Evolutionary conservation across 2,113 vertebrate genomes (phyloP), one percentile per base, ranked within the genome.

Genomic region (Calidris pugnax): DNA sequence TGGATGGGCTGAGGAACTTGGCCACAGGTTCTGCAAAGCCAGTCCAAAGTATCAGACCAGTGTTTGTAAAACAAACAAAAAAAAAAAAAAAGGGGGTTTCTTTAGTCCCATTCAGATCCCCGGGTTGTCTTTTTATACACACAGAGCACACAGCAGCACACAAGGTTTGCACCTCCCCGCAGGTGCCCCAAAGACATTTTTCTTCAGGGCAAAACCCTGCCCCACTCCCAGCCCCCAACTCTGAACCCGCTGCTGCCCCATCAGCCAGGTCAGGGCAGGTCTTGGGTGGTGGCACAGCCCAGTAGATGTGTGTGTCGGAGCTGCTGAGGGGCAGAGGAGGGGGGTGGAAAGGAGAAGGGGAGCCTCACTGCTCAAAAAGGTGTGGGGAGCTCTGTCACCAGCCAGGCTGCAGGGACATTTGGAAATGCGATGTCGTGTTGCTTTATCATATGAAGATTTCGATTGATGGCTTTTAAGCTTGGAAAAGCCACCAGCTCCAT

Each of bases 241-340:
- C 71, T 51, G 26, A 24, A 11, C 30, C 19, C 2, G 0, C 19
- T 67, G 2, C 4, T 67, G 18, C 48, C 5, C 35, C 3, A 1
- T 20, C 56, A 77, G 64, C 48, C 0, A 2, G 32, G 33, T 6
- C n/a, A 35, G 45, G 55, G 55, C 55, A 60, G 64, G 64, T 72
- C 19, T 24, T 59, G 4, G 9, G 24, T 13, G 20, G 7, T 53
- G 50, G 60, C 84, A 48, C 55, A 77, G 72, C 55, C 41, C 45
- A 7, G 4, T 32, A 62, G 63, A 9, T 1, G 33, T 24, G 12
- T 11, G 43, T 27, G 51, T 10, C 16, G 4, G 69, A 39, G 75
- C 71, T 63, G 47, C 63, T 22, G 50, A 37, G 39, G 21, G 50
- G 32, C 57, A 11, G 59, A 47, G 48, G 23, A 59, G 37, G 5